Evolutionary conservation across 1,140 invertebrate species (phyloP), one percentile per base, ranked within the genome.

Genomic region (Luehdorfia chinensis): DNA sequence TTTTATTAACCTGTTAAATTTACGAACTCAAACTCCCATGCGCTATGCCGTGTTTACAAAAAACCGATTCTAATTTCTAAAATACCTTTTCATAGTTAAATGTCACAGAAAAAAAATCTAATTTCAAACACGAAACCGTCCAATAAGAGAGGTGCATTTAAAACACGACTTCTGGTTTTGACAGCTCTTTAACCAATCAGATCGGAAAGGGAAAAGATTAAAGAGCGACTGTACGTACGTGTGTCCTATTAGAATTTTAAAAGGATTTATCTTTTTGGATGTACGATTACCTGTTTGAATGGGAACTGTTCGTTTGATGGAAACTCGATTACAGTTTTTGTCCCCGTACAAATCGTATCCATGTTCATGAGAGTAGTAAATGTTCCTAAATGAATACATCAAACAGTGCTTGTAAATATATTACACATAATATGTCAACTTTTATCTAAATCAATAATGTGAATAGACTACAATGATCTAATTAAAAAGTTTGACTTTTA

Each of bases 151-250:
- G 57, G 45, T 66, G 69, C 69, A 73, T 73, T 73, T 64, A 73
- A 71, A 73, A 76, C 57, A 63, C 57, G 56, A 65, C 60, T 63
- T 64, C 68, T 81, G 75, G 55, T 63, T 65, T 53, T 79, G 75
- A 81, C 73, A 79, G 74, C 60, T 54, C 57, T 47, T 55, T 55
- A 55, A 56, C 77, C 75, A 79, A 81, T 79, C 74, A 70, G 73
- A 77, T 81, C 56, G 51, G 55, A 59, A 50, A 52, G 43, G 47
- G 37, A 25, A 45, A 63, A 75, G 75, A 75, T 77, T 76, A 76
- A 70, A 74, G 55, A 58, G 48, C 39, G 39, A 16, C 23, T 18
- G 39, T 43, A 16, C 39, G 37, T 52, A 55, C 50, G 47, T 50
- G 61, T 57, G 36, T 74, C 67, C 55, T 67, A 70, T 77, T 71